Base-by-base conservation (phyloP, 2,113 vertebrate genomes). In the Rhea americana region DNA sequence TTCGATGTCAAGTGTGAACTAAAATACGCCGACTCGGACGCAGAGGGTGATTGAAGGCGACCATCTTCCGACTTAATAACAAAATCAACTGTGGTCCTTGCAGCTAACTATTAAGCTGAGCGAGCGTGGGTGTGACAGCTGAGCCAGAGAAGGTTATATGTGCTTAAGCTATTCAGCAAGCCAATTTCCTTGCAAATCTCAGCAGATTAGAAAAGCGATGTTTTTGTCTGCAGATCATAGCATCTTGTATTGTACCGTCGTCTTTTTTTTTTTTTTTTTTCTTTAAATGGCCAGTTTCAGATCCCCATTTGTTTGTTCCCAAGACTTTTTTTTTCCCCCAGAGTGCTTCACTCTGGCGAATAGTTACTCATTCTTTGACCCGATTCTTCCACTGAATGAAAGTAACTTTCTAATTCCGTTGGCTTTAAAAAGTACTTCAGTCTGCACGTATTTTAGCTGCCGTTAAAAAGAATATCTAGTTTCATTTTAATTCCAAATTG, bases 401-500 rank as follows among this genome's bases (percentile, higher is more conserved):
- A 91, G 66, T 70, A 80, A 91, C 71, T 68, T 91, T 61, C 35
- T 88, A 68, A 94, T n/a, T 82, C 88, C 81, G 13, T 73, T 82
- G 89, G 84, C 56, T 87, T 84, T 86, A 88, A 93, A 84, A 94
- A 92, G 24, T 65, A 56, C 68, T 91, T 79, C 63, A 48, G 78
- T 78, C 59, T 89, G 89, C 85, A 93, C 80, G 37, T 80, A 75
- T 93, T 81, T 50, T 89, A 91, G 96, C 97, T 96, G 93, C 95
- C 95, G 93, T 97, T 97, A 93, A 95, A 95, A 90, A 92, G 72
- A 93, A 95, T 88, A 91, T 90, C 79, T 96, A 91, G 95, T 97
- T 98, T 97, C 92, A 97, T 90, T 97, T 98, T 97, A 97, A 98
- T 99, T 99, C 99, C 99, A 99, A 98, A 99, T 99, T 99, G 99